Evolutionary conservation across 2,888 invertebrate species (phyloP), one percentile per base, ranked within the genome.

Genomic region (Agrochola circellaris): DNA sequence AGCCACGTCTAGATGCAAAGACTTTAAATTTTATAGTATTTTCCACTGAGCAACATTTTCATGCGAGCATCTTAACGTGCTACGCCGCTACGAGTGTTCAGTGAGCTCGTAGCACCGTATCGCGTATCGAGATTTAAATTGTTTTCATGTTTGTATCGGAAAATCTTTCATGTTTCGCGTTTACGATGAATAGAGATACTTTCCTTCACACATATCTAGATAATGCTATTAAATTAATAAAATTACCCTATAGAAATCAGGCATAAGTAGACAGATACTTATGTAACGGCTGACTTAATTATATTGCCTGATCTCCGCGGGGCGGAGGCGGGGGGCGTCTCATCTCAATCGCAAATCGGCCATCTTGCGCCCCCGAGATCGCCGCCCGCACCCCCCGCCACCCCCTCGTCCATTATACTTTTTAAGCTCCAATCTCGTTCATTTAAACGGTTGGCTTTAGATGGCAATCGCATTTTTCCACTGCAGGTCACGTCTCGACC

Each of bases 391-490:
- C 92, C 92, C 93, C 92, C 92, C 90, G 91, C 92, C 88, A 91
- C 93, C 94, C 95, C 94, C 93, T 93, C 95, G 96, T 96, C 97
- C 97, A 97, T 97, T 97, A 97, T 97, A 97, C 97, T 97, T 97
- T 97, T 97, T 97, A 97, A 97, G 97, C 97, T 96, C 97, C 97
- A 97, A 97, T 97, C 97, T 97, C 97, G 97, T 97, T 97, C 97
- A 97, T 97, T 97, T 97, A 97, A 97, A 97, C 97, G 97, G 97
- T 97, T 97, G 97, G 97, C 97, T 97, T 97, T 97, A 97, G 97
- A 97, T 97, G 96, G 96, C 97, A 97, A 97, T 97, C 97, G 97
- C 97, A 97, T 97, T 97, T 97, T 97, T 97, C 97, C 97, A 97
- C 97, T 97, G 97, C 97, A 97, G 96, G 97, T 97, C 97, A 97